Evolutionary conservation across 2,797 vertebrate species (phyloP).

Genomic region (Muscicapa comitata): DNA sequence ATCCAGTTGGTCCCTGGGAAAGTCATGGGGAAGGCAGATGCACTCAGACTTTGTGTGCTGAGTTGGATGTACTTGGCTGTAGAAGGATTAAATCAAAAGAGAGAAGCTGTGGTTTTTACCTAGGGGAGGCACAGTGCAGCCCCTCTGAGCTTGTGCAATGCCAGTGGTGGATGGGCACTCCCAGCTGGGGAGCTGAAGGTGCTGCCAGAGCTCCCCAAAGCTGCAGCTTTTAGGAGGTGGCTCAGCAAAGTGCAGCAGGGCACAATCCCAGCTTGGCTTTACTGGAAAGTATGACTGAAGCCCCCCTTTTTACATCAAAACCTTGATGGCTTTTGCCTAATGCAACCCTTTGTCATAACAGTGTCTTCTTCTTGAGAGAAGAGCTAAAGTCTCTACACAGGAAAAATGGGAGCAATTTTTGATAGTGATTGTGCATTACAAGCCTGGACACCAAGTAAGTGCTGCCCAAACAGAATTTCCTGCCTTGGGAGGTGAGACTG

Average conservation of each 20-base stretch:
- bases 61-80: neutral
- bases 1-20: neutral
- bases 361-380: neutral
- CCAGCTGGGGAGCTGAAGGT: neutral
- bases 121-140: neutral
- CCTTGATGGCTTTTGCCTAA: neutral
- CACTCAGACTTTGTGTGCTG: neutral
- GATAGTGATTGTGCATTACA: neutral
- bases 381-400: neutral
- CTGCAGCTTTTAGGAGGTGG: neutral
- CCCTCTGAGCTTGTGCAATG: accelerated
- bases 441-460: neutral
- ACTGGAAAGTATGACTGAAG: neutral
- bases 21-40: neutral
- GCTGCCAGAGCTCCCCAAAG: neutral
- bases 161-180: accelerated
- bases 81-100: neutral
- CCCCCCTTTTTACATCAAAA: neutral
- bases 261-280: neutral
- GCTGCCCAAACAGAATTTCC: neutral
- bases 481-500: neutral
- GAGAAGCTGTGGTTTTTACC: neutral
- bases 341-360: neutral
- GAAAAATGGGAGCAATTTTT: neutral
- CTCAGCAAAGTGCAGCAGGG: neutral